phyloP scores from a whole-genome alignment of 1,140 invertebrate species.

The Drosophila elegans region DNA sequence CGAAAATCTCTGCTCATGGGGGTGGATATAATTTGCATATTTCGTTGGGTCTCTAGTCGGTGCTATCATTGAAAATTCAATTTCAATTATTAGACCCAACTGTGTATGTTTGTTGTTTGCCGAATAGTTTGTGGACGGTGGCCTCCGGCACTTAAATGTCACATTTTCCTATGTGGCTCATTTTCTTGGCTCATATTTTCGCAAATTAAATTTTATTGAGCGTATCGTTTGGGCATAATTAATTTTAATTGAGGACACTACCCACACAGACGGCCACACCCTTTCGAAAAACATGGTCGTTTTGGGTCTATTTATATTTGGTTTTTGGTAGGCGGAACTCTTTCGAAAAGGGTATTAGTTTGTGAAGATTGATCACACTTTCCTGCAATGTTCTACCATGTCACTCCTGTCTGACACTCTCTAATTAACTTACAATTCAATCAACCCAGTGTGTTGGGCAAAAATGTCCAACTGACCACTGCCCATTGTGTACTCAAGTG shows the following conservation, averaged over 20 bases:
- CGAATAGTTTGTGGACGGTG: slow-evolving; percentile 30
- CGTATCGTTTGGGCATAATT: slow-evolving; percentile 84
- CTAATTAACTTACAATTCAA: slow-evolving; percentile 51
- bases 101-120: slow-evolving; percentile 25
- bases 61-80: slow-evolving; percentile 81
- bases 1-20: slow-evolving; percentile 47
- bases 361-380: not conserved
- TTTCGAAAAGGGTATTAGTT: not conserved
- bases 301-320: slow-evolving; percentile 38
- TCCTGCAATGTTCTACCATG: not conserved
- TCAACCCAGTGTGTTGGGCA: slow-evolving; percentile 5
- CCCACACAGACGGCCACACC: slow-evolving; percentile 20
- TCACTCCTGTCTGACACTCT: slow-evolving; percentile 5
- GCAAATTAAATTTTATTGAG: slow-evolving; percentile 83
- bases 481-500: slow-evolving; percentile 43
- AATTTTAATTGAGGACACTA: slow-evolving; percentile 82
- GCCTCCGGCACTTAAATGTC: slow-evolving; percentile 70
- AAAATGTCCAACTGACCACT: slow-evolving; percentile 33
- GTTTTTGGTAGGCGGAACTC: slow-evolving; percentile 28
- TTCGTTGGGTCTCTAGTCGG: slow-evolving; percentile 32
- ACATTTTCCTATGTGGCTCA: slow-evolving; percentile 65
- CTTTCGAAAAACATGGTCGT: slow-evolving; percentile 24
- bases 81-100: slow-evolving; percentile 69
- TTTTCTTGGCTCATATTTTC: slow-evolving; percentile 80
- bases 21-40: slow-evolving; percentile 11